Base-by-base conservation (phyloP, 2,888 invertebrate genomes). In the Tuberolachnus salignus region DNA sequence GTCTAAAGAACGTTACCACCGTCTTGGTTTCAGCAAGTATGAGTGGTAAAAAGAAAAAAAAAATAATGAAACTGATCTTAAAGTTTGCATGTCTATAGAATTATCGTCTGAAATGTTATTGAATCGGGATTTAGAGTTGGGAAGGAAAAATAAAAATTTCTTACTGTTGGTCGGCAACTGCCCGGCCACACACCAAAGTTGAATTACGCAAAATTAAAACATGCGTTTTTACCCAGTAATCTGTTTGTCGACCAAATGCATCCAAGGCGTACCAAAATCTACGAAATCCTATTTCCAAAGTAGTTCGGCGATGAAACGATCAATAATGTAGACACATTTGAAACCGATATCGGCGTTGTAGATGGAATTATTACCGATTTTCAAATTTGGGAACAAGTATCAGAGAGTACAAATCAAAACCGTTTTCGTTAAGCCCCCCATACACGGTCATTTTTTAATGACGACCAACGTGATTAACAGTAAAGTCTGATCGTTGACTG, bases 151-250 rank as follows among this genome's bases (percentile, higher is more conserved):
- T 23, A 13, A 57, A 57, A 57, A 57, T 49, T 83, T 84, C 81
- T 81, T 84, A 21, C 82, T 84, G 26, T 81, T 84, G 81, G 82
- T 84, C 26, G 84, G 84, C 82, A 84, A 84, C 80, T 84, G 83
- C 81, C 82, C 84, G 34, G 84, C n/a, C 84, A 57, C 84, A 84
- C 81, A 81, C 82, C 55, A 66, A 64, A 46, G 21, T 64, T 16
- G 49, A 19, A 21, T 34, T 75, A 14, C n/a, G n/a, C 16, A 23
- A 64, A 8, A 67, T 67, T 55, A n/a, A 49, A 66, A 67, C 21
- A 57, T 19, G 67, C 42, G 14, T 78, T 78, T 34, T 66, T 78
- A 19, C 78, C 67, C 42, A 46, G 53, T 42, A 67, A 13, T 53
- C 26, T 34, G 63, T 66, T 19, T 42, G 67, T 19, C 78, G 44